A percentile compares a stretch with the other conserved stretches of the same genome.
phyloP scores from a whole-genome alignment of 2,888 invertebrate species.

The Plagiodera versicolora region DNA sequence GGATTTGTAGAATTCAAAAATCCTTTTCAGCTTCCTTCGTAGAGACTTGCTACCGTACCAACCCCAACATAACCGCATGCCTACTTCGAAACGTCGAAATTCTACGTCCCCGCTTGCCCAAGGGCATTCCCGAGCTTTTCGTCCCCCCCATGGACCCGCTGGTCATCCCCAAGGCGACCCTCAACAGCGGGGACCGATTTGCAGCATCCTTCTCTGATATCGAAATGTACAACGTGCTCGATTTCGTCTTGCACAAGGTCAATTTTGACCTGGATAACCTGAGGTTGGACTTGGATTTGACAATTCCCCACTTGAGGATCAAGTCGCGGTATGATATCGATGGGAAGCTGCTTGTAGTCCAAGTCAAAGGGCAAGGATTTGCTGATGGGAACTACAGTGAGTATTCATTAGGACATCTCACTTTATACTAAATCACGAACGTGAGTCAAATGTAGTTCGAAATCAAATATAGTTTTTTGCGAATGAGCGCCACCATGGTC shows the following conservation, averaged over 20 bases:
- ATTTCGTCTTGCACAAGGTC: conserved; percentile 59
- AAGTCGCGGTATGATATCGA: conserved; percentile 63
- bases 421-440: too few species aligned
- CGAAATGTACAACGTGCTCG: conserved; percentile 58
- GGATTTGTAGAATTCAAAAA: too few species aligned
- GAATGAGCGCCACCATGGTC: too few species aligned
- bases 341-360: conserved; percentile 70
- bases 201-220: conserved; percentile 36
- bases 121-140: conserved; percentile 66
- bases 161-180: conserved; percentile 64
- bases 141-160: conserved; percentile 72
- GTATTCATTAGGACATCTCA: too few species aligned
- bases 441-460: too few species aligned
- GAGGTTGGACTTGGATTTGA: conserved; percentile 59
- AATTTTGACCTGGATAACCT: conserved; percentile 58
- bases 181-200: conserved; percentile 58
- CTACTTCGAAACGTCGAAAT: conserved; percentile 61
- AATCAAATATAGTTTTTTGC: too few species aligned
- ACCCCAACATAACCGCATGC: conserved; percentile 64
- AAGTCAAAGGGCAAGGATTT: conserved; percentile 67
- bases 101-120: conserved; percentile 59
- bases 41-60: conserved; percentile 65
- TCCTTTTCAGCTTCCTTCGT: conserved; percentile 66
- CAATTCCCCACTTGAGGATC: conserved; percentile 65
- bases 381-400: conserved; percentile 68